phyloP scores from a whole-genome alignment of 2,113 vertebrate genomes.

The Oryzias melastigma region DNA sequence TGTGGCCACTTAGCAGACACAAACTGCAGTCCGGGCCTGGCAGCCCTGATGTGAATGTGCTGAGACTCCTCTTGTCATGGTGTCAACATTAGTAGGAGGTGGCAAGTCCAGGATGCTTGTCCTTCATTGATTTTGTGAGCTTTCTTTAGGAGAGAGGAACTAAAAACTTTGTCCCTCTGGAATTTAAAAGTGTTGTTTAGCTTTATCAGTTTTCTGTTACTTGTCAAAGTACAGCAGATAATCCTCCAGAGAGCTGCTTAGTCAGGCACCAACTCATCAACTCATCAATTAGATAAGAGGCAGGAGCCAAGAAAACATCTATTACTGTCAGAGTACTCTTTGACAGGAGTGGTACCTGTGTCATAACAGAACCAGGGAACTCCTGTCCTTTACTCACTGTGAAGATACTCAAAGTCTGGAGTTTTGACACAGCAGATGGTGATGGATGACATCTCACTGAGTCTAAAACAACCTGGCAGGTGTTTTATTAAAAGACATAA shows the following conservation, averaged over 20 bases:
- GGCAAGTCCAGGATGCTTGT: slow-evolving; percentile 25
- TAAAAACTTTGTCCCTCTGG: slow-evolving; percentile 4
- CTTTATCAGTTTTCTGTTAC: slow-evolving; percentile 8
- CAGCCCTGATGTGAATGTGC: too few relatives aligned
- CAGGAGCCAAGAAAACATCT: too few relatives aligned
- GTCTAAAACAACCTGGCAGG: not conserved
- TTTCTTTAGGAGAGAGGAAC: slow-evolving; percentile 17
- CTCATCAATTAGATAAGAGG: too few relatives aligned
- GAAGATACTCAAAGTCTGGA: not conserved
- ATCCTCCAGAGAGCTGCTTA: not conserved
- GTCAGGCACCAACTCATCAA: not conserved
- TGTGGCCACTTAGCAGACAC: not conserved
- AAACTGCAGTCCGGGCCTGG: not conserved
- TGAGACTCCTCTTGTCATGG: not conserved
- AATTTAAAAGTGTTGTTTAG: slow-evolving; percentile 4
- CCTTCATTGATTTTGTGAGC: slow-evolving; percentile 29
- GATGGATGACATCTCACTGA: slow-evolving; percentile 1
- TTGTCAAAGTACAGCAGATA: not conserved
- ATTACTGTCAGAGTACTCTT: too few relatives aligned
- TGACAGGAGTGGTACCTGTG: not conserved
- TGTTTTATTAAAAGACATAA: not conserved
- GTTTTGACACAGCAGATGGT: slow-evolving; percentile 1
- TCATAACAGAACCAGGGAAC: not conserved
- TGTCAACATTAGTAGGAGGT: slow-evolving; percentile 31
- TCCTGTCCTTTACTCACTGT: not conserved